Percentiles rank a stretch among this genome's conserved stretches.
Evolutionary conservation across 2,888 invertebrate genomes (phyloP).

Genomic region (Seira musarum): DNA sequence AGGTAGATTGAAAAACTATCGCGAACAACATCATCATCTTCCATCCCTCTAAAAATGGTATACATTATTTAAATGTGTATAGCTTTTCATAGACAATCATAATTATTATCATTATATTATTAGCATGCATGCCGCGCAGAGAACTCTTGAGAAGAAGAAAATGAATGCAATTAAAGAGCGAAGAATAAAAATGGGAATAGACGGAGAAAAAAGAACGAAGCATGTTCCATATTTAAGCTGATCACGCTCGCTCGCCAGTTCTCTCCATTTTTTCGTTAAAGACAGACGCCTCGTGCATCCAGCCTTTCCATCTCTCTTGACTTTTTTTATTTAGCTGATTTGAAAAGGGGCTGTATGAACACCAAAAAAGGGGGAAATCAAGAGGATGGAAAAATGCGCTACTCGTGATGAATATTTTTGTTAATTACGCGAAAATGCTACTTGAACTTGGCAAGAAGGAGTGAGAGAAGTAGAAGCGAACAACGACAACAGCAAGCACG

Average conservation of each 20-base stretch:
- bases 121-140: slow-evolving; percentile 53
- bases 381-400: slow-evolving; percentile 23
- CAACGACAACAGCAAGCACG: slow-evolving; percentile 5
- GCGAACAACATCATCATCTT: slow-evolving; percentile 8
- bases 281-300: slow-evolving; percentile 37
- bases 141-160: slow-evolving; percentile 32
- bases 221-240: slow-evolving; percentile 50
- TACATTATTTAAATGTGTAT: slow-evolving; percentile 12
- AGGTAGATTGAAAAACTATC: not conserved
- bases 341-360: slow-evolving; percentile 23
- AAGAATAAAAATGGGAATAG: not conserved
- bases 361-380: slow-evolving; percentile 44
- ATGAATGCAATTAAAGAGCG: slow-evolving; percentile 52
- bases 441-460: slow-evolving; percentile 41
- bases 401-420: slow-evolving; percentile 49
- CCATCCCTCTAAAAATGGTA: slow-evolving; percentile 11
- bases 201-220: slow-evolving; percentile 15
- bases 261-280: slow-evolving; percentile 17
- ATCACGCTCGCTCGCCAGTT: slow-evolving; percentile 31
- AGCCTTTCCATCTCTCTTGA: not conserved
- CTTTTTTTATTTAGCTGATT: not conserved
- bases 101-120: slow-evolving; percentile 56
- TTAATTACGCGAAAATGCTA: slow-evolving; percentile 52
- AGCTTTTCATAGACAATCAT: slow-evolving; percentile 22
- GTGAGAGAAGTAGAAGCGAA: not conserved